Conservation (phyloP, 2,888 invertebrate genomes). For the Drosophila diplacantha region DNA sequence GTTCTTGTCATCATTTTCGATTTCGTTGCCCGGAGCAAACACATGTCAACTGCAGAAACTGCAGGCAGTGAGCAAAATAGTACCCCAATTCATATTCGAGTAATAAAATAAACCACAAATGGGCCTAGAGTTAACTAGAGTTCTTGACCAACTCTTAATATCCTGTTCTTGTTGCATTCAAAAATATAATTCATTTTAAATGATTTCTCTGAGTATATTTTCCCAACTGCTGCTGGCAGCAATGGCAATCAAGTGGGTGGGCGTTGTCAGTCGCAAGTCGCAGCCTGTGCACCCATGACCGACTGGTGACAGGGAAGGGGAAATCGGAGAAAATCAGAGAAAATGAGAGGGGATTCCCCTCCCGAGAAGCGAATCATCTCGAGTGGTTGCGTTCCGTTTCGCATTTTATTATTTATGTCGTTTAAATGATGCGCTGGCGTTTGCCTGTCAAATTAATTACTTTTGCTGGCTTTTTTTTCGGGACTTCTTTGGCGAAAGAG, state of each 20-base stretch:
- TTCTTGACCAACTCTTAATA: background rate
- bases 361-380: constrained; percentile 16
- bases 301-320: constrained; percentile 40
- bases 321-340: constrained; percentile 7
- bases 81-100: fast-evolving
- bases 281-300: constrained; percentile 48
- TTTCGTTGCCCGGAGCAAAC: constrained; percentile 29
- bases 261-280: constrained; percentile 37
- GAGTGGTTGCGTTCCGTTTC: constrained; percentile 27
- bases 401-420: constrained; percentile 49
- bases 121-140: background rate
- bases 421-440: constrained; percentile 63
- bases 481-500: constrained; percentile 9
- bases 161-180: background rate
- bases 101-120: background rate
- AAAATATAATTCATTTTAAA: background rate
- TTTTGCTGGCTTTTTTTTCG: constrained; percentile 30
- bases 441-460: constrained; percentile 59
- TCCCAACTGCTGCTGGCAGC: background rate
- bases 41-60: constrained; percentile 21
- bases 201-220: background rate
- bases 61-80: constrained; percentile 3
- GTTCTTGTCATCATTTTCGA: constrained; percentile 49
- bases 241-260: constrained; percentile 43
- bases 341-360: constrained; percentile 3